Base-by-base conservation (phyloP, 2,888 invertebrate genomes). In the Clivina fossor region DNA sequence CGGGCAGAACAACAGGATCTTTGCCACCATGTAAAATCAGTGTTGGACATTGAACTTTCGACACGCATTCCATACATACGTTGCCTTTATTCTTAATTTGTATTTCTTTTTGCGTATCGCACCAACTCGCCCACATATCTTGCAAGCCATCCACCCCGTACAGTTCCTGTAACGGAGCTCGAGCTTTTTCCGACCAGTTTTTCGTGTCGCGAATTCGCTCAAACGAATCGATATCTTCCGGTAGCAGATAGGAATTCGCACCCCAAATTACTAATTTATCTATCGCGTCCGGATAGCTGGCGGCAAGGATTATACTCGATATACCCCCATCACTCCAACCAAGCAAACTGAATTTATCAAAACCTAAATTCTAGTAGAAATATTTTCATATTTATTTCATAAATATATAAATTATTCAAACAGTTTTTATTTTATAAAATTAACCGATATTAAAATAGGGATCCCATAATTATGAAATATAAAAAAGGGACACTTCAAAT, bases 271-370 rank as follows among this genome's bases (percentile, higher is more conserved):
- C 82, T 54, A 93, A 71, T 68, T 88, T 91, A 8, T 81, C 75
- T 0, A 93, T 77, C 7, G 73, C 72, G 1, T 83, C 75, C 0
- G 86, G 83, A 71, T 86, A 80, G 56, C 80, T 81, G 1, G 85
- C 86, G 3, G 92, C 86, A n/a, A 90, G 68, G 22, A 93, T 83
- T 60, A 94, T 72, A 11, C 83, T 84, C 0, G 88, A 82, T 35
- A 85, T 86, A 1, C 90, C 94, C 19, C 94, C 94, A 74, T 92
- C 92, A 73, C 91, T 91, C 91, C 93, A 94, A 1, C 94, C 94
- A 54, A 93, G 67, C 7, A 93, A 65, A 0, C 91, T 91, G 71
- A 84, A 91, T 62, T 82, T 82, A 0, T 79, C 68, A 33, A 85
- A 77, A 1, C 83, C 81, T 5, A 93, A 68, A 37, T 75, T 74